Evolutionary conservation across 23 tunicate genomes (phyloP), one percentile per base, ranked within the genome.

Genomic region (Styela plicata): DNA sequence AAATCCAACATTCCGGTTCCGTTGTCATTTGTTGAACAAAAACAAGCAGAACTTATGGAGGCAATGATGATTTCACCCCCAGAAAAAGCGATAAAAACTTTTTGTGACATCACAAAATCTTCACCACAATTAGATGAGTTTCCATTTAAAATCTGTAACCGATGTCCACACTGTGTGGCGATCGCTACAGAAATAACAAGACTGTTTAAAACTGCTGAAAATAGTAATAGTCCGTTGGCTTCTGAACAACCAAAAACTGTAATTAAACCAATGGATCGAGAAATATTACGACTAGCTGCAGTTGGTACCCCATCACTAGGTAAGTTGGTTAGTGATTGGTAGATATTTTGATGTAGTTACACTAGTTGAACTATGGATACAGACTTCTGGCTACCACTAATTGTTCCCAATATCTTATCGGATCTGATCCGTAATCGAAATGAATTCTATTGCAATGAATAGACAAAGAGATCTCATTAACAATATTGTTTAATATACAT

Each of bases 141-240:
- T 53, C 86, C 85, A 24, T 23, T 90, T 74, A 85, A 90, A 85
- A 80, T 90, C 21, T 90, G 96, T 74, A 89, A 90, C 24, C 86
- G 83, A 0, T 90, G 96, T 69, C 83, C 96, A 20, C 84, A 90
- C 34, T 90, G 96, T 69, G 70, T 75, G 2, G 89, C 86, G 2
- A 74, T 85, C 63, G 89, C 85, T 20, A 61, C 70, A 25, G 89
- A 85, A 64, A 80, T 90, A 17, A 80, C 78, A 28, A 30, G 74
- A 74, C 66, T 76, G 18, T 53, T 44, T 36, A 76, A 76, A 53
- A 73, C 31, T n/a, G 78, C 78, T 22, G 77, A 71, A 32, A 71
- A 71, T 17, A 28, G 34, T 5, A 71, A 13, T 44, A 44, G 57
- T 44, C 57, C 57, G 57, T 13, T 5, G 13, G 10, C 13, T 44